Conservation (phyloP, 2,888 invertebrate species). For the Pachliopta kotzebuea region DNA sequence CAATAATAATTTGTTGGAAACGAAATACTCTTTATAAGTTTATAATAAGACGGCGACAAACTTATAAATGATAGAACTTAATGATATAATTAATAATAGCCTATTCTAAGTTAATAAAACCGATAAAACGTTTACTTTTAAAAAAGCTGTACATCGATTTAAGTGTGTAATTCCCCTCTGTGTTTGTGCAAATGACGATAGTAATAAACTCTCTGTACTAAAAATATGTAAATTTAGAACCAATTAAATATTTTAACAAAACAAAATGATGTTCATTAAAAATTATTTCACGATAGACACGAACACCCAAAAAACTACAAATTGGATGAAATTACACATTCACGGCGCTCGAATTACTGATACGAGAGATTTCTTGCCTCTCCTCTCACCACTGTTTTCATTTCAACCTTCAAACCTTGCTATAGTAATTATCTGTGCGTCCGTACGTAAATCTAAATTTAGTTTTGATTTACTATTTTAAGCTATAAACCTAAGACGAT, state of each 20-base stretch:
- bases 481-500: not conserved
- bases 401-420: constrained; percentile 41
- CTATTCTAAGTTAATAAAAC: not conserved
- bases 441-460: constrained; percentile 1
- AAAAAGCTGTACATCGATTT: too few species aligned
- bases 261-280: constrained; percentile 14
- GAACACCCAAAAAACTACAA: constrained; percentile 46
- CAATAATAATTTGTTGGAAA: not conserved
- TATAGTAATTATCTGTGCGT: constrained; percentile 34
- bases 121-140: not conserved
- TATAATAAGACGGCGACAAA: not conserved
- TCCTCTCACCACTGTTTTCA: constrained; percentile 52
- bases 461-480: not conserved
- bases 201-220: too few species aligned
- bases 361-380: constrained; percentile 40
- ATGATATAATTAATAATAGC: not conserved
- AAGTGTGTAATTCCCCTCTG: too few species aligned
- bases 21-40: too few species aligned
- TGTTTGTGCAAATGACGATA: too few species aligned
- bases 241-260: too few species aligned
- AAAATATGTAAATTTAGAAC: too few species aligned
- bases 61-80: not conserved
- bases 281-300: constrained; percentile 37
- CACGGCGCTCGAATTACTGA: constrained; percentile 52
- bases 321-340: constrained; percentile 69